Conservation (phyloP, 2,797 vertebrate genomes). For the Clarias platycephalus region DNA sequence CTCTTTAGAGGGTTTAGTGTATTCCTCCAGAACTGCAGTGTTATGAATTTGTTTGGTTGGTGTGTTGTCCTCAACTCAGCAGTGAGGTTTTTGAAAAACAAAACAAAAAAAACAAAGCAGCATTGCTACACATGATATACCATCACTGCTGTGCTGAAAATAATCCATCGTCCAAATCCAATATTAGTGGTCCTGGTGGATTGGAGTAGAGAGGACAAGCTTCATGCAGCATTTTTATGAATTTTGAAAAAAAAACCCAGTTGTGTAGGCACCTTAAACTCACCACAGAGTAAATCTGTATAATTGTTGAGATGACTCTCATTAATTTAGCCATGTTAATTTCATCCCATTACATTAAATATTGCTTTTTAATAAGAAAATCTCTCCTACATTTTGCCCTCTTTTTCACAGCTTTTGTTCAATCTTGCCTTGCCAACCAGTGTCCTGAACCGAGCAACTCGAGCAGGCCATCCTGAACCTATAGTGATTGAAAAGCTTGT, state of each 20-base stretch:
- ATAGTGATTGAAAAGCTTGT: conserved; percentile 88
- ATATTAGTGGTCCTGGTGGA: not conserved
- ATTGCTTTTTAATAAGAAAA: not conserved
- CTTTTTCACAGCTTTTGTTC: conserved; percentile 81
- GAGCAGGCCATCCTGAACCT: conserved; percentile 75
- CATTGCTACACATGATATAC: not conserved
- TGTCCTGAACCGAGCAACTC: conserved; percentile 76
- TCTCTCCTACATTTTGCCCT: not conserved
- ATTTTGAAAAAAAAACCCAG: not conserved
- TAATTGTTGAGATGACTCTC: not conserved
- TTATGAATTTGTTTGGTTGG: not conserved
- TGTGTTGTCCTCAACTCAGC: not conserved
- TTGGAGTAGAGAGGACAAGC: not conserved
- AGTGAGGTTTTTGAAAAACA: not conserved
- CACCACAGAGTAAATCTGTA: not conserved
- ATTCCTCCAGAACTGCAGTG: not conserved
- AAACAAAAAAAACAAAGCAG: not conserved
- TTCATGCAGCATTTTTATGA: not conserved
- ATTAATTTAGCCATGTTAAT: not conserved
- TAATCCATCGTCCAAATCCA: not conserved
- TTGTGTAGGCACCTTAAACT: not conserved
- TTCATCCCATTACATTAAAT: not conserved
- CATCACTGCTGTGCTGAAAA: not conserved
- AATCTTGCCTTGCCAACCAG: conserved; percentile 75
- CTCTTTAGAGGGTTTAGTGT: not conserved